Percentiles rank a stretch among this genome's conserved stretches.
Conservation (phyloP, 2,797 vertebrate species). For the Propithecus deckenii region DNA sequence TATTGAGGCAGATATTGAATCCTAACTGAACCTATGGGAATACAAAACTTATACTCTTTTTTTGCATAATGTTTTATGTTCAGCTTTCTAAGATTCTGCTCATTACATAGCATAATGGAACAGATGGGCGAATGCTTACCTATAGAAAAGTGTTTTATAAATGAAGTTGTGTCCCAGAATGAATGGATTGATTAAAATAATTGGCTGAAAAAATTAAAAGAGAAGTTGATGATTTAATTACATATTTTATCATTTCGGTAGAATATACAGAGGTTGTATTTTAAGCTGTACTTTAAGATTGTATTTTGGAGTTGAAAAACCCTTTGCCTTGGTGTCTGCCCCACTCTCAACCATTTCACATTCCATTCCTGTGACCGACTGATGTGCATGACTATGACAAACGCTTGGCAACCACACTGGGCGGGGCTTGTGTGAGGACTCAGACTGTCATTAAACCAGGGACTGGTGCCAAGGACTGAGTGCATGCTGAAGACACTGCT, state of each 20-base stretch:
- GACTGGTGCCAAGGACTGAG: slow-evolving; percentile 1
- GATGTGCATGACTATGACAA: slow-evolving; percentile 64
- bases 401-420: slow-evolving; percentile 66
- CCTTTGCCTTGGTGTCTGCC: slow-evolving; percentile 34
- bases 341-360: slow-evolving; percentile 67
- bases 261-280: neutral
- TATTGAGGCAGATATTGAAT: neutral
- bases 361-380: slow-evolving; percentile 70
- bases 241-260: neutral
- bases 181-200: neutral
- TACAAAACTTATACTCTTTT: neutral
- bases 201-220: neutral
- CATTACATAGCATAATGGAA: neutral
- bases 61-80: neutral
- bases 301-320: slow-evolving; percentile 48
- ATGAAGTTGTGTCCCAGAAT: neutral
- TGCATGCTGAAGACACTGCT: slow-evolving; percentile 33
- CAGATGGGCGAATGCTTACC: neutral
- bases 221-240: neutral
- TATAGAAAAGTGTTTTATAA: slow-evolving; percentile 9
- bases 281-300: slow-evolving; percentile 16
- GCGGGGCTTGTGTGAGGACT: slow-evolving; percentile 47
- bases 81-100: neutral
- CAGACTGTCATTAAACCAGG: slow-evolving; percentile 4
- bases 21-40: neutral